Evolutionary conservation across 1,140 invertebrate genomes (phyloP).

Genomic region (Tenebrio molitor): DNA sequence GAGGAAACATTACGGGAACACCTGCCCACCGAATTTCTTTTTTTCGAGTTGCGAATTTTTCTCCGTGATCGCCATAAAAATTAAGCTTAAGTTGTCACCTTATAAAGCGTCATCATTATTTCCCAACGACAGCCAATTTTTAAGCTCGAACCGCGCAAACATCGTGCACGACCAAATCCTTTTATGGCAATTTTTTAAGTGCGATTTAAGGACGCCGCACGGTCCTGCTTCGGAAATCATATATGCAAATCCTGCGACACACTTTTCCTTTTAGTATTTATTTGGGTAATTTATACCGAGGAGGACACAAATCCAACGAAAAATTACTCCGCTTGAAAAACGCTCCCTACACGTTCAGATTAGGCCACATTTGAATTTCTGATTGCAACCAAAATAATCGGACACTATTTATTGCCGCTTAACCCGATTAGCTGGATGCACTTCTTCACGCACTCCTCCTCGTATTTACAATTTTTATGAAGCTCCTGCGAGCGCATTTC

Average conservation of each 20-base stretch:
- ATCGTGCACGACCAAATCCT: conserved; percentile 19
- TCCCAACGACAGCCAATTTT: conserved; percentile 23
- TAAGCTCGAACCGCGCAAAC: conserved; percentile 10
- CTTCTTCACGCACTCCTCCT: too few relatives aligned
- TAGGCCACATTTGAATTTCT: conserved; percentile 14
- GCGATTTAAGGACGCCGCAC: conserved; percentile 23
- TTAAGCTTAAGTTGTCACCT: conserved; percentile 32
- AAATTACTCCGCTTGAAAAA: conserved; percentile 29
- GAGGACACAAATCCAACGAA: conserved; percentile 43
- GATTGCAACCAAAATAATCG: conserved; percentile 7
- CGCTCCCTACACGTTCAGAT: conserved; percentile 1
- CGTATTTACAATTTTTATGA: too few relatives aligned
- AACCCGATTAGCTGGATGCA: too few relatives aligned
- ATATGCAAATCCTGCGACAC: conserved; percentile 44
- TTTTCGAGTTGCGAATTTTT: conserved; percentile 20
- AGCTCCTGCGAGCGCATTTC: too few relatives aligned
- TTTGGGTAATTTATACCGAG: conserved; percentile 44
- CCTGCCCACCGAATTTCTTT: conserved; percentile 10
- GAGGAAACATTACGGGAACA: conserved; percentile 24
- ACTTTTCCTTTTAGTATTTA: conserved; percentile 48
- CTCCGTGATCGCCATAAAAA: conserved; percentile 26
- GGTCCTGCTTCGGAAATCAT: conserved; percentile 23
- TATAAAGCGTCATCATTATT: conserved; percentile 29
- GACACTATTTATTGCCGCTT: too few relatives aligned
- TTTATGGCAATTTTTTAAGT: conserved; percentile 43